A percentile compares a stretch with the other conserved stretches of the same genome.
These are phyloP conservation scores for Anthonomus grandis DNA, from an alignment of 1,140 invertebrate species.

Conservation along the genomic window DNA sequence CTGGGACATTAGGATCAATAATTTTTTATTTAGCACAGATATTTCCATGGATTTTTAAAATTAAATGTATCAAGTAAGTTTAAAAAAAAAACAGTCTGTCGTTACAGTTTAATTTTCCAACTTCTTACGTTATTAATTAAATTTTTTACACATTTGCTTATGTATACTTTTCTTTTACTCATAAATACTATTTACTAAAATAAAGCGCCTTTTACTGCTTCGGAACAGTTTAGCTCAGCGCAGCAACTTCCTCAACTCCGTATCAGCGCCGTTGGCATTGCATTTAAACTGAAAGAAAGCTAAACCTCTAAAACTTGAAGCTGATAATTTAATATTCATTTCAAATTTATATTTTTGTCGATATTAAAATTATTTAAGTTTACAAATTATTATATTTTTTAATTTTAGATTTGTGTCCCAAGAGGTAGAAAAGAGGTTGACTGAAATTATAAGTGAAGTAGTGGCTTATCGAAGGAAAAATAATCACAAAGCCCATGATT, in stretches of 20 bases:
- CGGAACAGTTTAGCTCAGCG: too few species aligned
- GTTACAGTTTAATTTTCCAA: too few species aligned
- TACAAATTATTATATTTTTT: neutral
- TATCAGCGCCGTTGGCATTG: too few species aligned
- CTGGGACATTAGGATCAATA: neutral
- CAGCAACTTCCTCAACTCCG: too few species aligned
- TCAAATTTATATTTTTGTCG: neutral
- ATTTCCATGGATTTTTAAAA: conserved; percentile 1
- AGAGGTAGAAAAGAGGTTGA: neutral
- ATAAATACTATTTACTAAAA: too few species aligned
- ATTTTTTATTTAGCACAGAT: neutral
- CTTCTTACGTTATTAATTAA: too few species aligned
- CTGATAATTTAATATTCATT: too few species aligned
- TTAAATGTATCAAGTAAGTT: neutral
- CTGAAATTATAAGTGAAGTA: conserved; percentile 4
- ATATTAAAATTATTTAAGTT: neutral
- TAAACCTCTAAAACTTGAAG: too few species aligned
- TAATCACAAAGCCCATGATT: conserved; percentile 16
- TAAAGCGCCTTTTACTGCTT: too few species aligned
- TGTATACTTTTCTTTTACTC: too few species aligned
- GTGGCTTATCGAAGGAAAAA: conserved; percentile 9
- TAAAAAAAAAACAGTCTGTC: neutral
- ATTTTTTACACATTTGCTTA: too few species aligned
- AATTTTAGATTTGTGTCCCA: neutral
- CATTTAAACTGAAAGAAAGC: too few species aligned